Base-by-base conservation (phyloP, 2,113 vertebrate genomes). In the Camelus bactrianus region DNA sequence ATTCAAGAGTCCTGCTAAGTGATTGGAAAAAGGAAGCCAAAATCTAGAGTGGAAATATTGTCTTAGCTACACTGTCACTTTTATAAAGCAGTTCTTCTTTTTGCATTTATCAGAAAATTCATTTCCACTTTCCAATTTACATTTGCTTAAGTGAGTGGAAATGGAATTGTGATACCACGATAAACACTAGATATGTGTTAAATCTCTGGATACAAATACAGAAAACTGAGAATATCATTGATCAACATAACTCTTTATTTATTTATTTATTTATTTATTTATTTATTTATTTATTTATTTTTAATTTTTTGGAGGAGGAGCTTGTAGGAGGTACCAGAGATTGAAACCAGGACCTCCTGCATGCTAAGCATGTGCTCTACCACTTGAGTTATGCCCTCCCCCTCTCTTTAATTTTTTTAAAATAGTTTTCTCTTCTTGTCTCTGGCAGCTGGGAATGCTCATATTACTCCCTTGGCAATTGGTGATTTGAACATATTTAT, bases 401-500 rank as follows among this genome's bases (percentile, higher is more conserved):
- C 22, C 19, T 69, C 48, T 35, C 30, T 60, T 28, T 24, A 3
- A 35, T 56, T 4, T 7, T 76, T 65, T 76, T 26, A 54, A 82
- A 64, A 65, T 52, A 82, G 17, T 72, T 80, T 90, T 93, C 35
- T 56, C 28, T 84, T 46, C 75, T 72, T 20, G n/a, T 79, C n/a
- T 84, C 46, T 87, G 81, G 60, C 52, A 88, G 50, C 77, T 92
- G 83, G 87, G n/a, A 88, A 92, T 88, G 56, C 22, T 92, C 60
- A 19, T 81, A 70, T 94, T 83, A 64, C 52, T 81, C 62, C 69
- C 77, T 83, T 81, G 77, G 77, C 46, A 83, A 54, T n/a, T 56
- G 77, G 3, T 93, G 58, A 75, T 86, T 93, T 95, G 60, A 92
- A 76, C 56, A 46, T 77, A 60, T 84, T 95, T 94, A 35, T 95